A percentile compares a stretch with the other conserved stretches of the same genome.
These are phyloP conservation scores for Calidris pugnax DNA, from an alignment of 2,113 vertebrate species.

Conservation along the genomic window DNA sequence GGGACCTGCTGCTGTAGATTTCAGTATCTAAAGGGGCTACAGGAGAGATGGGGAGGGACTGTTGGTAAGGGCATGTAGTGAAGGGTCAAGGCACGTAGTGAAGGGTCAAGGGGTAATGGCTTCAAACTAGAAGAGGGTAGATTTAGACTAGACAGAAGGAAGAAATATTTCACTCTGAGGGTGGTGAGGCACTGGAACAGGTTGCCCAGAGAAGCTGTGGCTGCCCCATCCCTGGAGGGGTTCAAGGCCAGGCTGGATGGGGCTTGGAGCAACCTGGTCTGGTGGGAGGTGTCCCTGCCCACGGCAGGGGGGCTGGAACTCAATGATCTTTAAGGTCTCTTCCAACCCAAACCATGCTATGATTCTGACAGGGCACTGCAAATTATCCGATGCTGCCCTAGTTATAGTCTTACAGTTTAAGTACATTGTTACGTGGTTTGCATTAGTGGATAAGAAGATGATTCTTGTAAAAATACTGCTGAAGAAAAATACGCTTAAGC, in stretches of 20 bases:
- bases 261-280: background rate
- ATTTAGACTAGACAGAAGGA: background rate
- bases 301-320: background rate
- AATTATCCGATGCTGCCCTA: background rate
- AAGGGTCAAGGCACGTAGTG: background rate
- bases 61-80: background rate
- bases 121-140: background rate
- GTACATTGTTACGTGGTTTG: background rate
- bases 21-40: background rate
- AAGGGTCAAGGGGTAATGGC: background rate
- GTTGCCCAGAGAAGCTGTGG: background rate
- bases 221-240: background rate
- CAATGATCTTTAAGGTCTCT: background rate
- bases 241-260: background rate
- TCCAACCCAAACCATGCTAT: background rate
- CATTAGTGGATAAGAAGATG: background rate
- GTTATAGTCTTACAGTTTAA: background rate
- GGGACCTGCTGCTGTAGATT: background rate
- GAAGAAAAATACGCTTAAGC: background rate
- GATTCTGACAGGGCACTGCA: background rate
- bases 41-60: background rate
- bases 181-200: background rate
- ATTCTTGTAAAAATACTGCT: background rate
- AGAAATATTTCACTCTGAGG: background rate
- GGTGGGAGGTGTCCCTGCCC: background rate